A percentile compares a stretch with the other conserved stretches of the same genome.
Evolutionary conservation across 1,140 invertebrate genomes (phyloP).

Genomic region (Bombus pyrosoma): DNA sequence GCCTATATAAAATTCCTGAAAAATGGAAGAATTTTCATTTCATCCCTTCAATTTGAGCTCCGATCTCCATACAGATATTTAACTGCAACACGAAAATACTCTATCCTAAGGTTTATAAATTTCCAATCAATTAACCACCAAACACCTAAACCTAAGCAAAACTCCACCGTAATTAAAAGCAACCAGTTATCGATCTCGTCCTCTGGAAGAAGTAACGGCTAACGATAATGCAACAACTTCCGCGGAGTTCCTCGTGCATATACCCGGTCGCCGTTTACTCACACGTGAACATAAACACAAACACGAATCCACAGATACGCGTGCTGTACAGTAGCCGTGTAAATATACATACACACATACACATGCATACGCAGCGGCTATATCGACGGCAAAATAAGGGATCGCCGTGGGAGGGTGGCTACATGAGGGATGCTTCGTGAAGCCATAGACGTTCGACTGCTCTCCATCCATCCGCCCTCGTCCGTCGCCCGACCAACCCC

Average conservation of each 20-base stretch:
- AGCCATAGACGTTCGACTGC: conserved; percentile 71
- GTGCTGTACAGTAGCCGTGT: neutral
- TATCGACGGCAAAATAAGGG: conserved; percentile 72
- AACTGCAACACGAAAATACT: neutral
- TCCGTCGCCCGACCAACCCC: conserved; percentile 46
- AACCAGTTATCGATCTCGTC: neutral
- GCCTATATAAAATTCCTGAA: neutral
- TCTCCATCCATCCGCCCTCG: conserved; percentile 63
- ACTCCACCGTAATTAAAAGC: neutral
- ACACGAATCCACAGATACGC: neutral
- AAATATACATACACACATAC: neutral
- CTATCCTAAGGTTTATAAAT: neutral
- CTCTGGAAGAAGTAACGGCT: conserved; percentile 25
- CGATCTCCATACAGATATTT: neutral
- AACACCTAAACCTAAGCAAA: neutral
- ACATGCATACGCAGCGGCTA: conserved; percentile 39
- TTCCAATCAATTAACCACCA: neutral
- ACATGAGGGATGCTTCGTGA: conserved; percentile 70
- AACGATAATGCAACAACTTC: conserved; percentile 52
- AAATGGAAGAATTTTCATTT: neutral
- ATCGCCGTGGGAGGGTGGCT: conserved; percentile 67
- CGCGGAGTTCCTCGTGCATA: conserved; percentile 16
- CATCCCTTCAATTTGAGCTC: neutral
- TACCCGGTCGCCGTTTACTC: conserved; percentile 2
- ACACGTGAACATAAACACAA: neutral